phyloP scores from a whole-genome alignment of 2,797 vertebrate genomes.

The Fundulus diaphanus region DNA sequence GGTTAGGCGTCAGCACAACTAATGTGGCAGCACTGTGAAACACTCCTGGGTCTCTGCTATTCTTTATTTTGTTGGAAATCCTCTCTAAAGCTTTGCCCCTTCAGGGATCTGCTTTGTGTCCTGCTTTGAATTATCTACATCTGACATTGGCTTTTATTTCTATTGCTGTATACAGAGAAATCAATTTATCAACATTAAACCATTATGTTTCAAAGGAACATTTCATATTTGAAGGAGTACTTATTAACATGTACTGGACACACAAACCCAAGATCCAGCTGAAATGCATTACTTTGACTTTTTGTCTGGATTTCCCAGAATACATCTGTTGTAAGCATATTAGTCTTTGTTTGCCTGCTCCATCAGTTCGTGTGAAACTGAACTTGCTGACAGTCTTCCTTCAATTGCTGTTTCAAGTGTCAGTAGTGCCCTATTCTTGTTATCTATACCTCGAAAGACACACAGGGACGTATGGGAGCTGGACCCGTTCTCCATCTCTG shows the following conservation, averaged over 20 bases:
- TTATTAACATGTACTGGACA: not conserved
- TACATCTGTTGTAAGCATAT: not conserved
- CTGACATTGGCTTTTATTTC: not conserved
- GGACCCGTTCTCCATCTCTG: slow-evolving; percentile 40
- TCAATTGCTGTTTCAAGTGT: slow-evolving; percentile 63
- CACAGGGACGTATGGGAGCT: slow-evolving; percentile 16
- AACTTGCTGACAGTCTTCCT: slow-evolving; percentile 1
- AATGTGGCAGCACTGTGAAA: not conserved
- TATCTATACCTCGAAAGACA: slow-evolving; percentile 73
- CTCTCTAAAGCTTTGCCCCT: not conserved
- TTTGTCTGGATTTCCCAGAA: not conserved
- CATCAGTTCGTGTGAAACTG: not conserved
- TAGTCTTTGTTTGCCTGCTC: not conserved
- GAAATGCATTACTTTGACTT: not conserved
- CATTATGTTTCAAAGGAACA: not conserved
- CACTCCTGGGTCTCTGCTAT: not conserved
- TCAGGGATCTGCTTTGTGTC: not conserved
- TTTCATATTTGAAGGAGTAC: not conserved
- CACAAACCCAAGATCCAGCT: not conserved
- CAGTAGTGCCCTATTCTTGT: slow-evolving; percentile 80
- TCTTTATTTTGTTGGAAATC: not conserved
- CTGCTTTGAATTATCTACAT: not conserved
- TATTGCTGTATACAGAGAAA: not conserved
- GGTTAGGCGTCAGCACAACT: not conserved
- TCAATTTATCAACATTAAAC: not conserved